Base-by-base conservation (phyloP, 2,797 vertebrate genomes). In the Gephyroberyx darwinii region DNA sequence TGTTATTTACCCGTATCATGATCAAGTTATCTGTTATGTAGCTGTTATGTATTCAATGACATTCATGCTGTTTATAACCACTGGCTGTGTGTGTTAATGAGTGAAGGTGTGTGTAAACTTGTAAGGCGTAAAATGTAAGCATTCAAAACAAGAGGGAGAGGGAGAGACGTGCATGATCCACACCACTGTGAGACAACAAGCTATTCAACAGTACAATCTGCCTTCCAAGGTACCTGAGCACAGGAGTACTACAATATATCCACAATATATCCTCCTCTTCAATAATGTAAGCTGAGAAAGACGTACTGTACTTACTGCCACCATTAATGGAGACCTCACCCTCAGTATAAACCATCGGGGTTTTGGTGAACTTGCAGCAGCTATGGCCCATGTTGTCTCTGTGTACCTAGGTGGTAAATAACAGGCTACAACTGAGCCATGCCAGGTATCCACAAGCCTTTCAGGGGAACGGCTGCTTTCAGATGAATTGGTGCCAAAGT, bases 371-470 rank as follows among this genome's bases (percentile, higher is more conserved):
- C 52, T 48, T 65, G 59, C 63, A 61, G 68, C 67, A 75, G 59
- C 51, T 2, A 22, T 60, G 43, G 33, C 63, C 71, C 68, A 75
- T 75, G 75, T 37, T 52, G 60, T 16, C 59, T 65, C 19, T 26
- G 7, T 6, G 39, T 10, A 39, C 26, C 26, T 4, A 26, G 26
- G 33, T 35, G 20, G 20, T n/a, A 12, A 66, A 70, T 33, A 0
- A 52, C 0, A 2, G 22, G 20, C 61, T 51, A 43, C 35, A 14
- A 22, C 43, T 68, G 35, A 59, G 17, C 37, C 56, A 10, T 16
- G 37, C 7, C 39, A n/a, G 62, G 35, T 3, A 41, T 41, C 2
- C 39, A 41, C 39, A 41, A 41, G 39, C 39, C 12, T 41, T 14
- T 2, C 39, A 26, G 26, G 39, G 35, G 19, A 54, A 10, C 0